Percentiles rank a stretch among this genome's conserved stretches.
Conservation (phyloP, 2,113 vertebrate genomes). For the Caranx melampygus region DNA sequence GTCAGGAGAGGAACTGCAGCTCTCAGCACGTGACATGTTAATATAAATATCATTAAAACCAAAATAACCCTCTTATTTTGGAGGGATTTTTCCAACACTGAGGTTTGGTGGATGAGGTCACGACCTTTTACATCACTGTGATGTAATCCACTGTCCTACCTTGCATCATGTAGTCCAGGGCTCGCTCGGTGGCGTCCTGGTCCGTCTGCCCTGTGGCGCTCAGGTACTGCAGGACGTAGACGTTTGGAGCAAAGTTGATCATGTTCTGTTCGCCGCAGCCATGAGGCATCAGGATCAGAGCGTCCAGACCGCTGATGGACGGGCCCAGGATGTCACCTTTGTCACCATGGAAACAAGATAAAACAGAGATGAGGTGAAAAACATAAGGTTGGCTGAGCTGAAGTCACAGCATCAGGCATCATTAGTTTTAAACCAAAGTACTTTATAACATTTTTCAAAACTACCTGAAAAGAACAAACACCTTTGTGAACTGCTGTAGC, state of each 20-base stretch:
- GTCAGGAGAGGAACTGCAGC: too few relatives aligned
- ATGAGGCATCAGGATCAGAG: constrained; percentile 90
- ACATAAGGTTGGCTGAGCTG: neutral
- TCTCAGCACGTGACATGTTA: too few relatives aligned
- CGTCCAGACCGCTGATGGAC: constrained; percentile 89
- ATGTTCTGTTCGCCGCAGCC: constrained; percentile 98
- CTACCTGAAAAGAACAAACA: too few relatives aligned
- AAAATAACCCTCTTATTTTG: too few relatives aligned
- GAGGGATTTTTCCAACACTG: too few relatives aligned
- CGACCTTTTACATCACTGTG: too few relatives aligned
- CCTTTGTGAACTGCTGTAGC: too few relatives aligned
- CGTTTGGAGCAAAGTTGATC: constrained; percentile 93
- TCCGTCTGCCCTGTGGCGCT: constrained; percentile 80
- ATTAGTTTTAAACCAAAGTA: too few relatives aligned
- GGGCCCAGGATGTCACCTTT: constrained; percentile 91
- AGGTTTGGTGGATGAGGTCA: too few relatives aligned
- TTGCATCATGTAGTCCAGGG: constrained; percentile 86
- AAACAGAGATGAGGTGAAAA: neutral
- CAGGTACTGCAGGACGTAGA: constrained; percentile 92
- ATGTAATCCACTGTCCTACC: constrained; percentile 73
- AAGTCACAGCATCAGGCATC: neutral
- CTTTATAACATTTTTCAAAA: too few relatives aligned
- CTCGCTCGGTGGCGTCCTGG: constrained; percentile 72
- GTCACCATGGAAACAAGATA: constrained; percentile 39
- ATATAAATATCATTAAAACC: too few relatives aligned